Percentiles rank a stretch among this genome's conserved stretches.
phyloP scores from a whole-genome alignment of 2,113 vertebrate species.

The Cariama cristata region DNA sequence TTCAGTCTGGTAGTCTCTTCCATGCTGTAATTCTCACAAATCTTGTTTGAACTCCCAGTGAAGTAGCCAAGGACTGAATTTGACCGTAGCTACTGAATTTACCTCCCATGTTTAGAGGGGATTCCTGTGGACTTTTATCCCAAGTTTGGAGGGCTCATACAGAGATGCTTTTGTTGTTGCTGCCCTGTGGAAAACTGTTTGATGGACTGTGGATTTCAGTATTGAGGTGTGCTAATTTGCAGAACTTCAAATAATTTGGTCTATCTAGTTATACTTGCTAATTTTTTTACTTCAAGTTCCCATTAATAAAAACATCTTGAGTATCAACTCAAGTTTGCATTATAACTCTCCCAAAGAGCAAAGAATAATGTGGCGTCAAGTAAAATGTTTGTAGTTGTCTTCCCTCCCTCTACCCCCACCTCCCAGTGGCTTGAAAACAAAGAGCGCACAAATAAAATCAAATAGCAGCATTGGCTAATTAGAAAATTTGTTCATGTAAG shows the following conservation, averaged over 20 bases:
- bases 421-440: not conserved
- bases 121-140: not conserved
- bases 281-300: not conserved
- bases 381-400: not conserved
- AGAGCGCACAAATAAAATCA: not conserved
- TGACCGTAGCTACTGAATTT: not conserved
- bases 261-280: not conserved
- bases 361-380: not conserved
- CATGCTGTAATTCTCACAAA: not conserved
- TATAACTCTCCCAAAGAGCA: not conserved
- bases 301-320: not conserved
- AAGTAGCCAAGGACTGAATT: not conserved
- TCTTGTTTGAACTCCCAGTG: not conserved
- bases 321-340: not conserved
- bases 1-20: not conserved
- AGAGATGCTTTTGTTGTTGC: not conserved
- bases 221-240: not conserved
- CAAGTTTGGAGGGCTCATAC: not conserved
- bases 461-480: not conserved
- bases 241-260: not conserved
- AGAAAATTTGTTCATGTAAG: not conserved
- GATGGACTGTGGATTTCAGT: not conserved
- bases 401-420: not conserved
- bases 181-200: not conserved
- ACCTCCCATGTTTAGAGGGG: not conserved